phyloP scores from a whole-genome alignment of 2,113 vertebrate species.

The Rhizomys pruinosus region DNA sequence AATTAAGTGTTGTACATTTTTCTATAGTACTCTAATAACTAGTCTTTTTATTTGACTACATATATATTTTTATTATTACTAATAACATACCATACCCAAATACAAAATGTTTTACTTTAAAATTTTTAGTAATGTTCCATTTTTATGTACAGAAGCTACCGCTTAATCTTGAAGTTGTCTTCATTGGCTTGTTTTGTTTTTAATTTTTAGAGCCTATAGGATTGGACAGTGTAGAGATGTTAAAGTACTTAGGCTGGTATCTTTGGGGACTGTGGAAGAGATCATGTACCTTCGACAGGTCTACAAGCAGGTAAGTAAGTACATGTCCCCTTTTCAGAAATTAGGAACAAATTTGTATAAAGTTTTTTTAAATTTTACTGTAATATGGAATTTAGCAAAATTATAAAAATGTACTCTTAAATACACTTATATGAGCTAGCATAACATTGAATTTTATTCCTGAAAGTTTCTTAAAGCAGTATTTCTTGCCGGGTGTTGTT shows the following conservation, averaged over 20 bases:
- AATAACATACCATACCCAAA: background rate
- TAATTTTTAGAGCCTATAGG: slow-evolving; percentile 91
- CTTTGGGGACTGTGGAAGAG: slow-evolving; percentile 97
- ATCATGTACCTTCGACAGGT: slow-evolving; percentile 96
- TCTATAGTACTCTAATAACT: background rate
- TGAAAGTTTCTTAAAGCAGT: slow-evolving; percentile 50
- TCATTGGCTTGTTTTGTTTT: slow-evolving; percentile 14
- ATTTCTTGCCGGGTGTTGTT: no score
- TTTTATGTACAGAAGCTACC: background rate
- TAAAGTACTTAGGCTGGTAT: slow-evolving; percentile 95
- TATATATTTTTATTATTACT: background rate
- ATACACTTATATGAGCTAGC: slow-evolving; percentile 38
- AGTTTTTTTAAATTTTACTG: slow-evolving; percentile 24
- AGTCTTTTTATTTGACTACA: background rate
- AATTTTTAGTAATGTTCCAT: slow-evolving; percentile 29
- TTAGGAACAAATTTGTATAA: slow-evolving; percentile 24
- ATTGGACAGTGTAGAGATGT: slow-evolving; percentile 97
- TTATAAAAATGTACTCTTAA: slow-evolving; percentile 43
- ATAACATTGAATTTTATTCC: slow-evolving; percentile 35
- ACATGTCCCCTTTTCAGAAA: background rate
- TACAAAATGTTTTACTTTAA: slow-evolving; percentile 47
- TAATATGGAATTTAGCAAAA: slow-evolving; percentile 43
- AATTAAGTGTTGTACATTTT: slow-evolving; percentile 13
- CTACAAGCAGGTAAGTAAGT: slow-evolving; percentile 97
- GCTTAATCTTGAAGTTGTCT: slow-evolving; percentile 8